These are phyloP conservation scores for Diplolepis rosae DNA, from an alignment of 2,888 invertebrate species.

Conservation along the genomic window DNA sequence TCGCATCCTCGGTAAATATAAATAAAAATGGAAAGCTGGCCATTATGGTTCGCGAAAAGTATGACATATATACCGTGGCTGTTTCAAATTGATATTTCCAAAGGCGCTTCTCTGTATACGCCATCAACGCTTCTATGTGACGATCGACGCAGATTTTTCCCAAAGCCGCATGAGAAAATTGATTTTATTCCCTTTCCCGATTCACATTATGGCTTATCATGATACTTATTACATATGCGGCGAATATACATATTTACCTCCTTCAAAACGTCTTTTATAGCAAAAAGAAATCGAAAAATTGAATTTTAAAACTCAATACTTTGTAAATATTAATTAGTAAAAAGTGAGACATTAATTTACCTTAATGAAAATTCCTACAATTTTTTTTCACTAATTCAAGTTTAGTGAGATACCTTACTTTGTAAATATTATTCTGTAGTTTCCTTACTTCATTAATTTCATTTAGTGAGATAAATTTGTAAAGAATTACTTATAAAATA, in stretches of 20 bases:
- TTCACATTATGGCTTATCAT: constrained; percentile 35
- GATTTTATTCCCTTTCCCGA: constrained; percentile 58
- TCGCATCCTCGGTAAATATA: constrained; percentile 63
- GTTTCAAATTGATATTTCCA: constrained; percentile 70
- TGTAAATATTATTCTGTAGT: too few relatives aligned
- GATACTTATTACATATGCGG: constrained; percentile 2
- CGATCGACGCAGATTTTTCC: too few relatives aligned
- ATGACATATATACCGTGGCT: constrained; percentile 68
- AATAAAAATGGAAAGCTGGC: constrained; percentile 73
- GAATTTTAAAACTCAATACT: too few relatives aligned
- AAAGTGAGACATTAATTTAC: too few relatives aligned
- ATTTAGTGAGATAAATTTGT: too few relatives aligned
- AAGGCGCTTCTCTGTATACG: constrained; percentile 45
- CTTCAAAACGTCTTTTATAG: background rate
- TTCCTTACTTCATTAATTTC: too few relatives aligned
- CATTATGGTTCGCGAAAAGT: constrained; percentile 69
- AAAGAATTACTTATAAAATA: too few relatives aligned
- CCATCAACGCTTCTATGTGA: constrained; percentile 38
- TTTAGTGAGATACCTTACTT: too few relatives aligned
- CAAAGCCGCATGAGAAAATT: constrained; percentile 47
- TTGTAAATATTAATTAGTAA: too few relatives aligned
- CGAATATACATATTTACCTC: background rate
- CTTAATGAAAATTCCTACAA: too few relatives aligned
- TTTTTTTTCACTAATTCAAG: too few relatives aligned
- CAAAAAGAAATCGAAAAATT: too few relatives aligned